Base-by-base conservation (phyloP, 2,888 invertebrate genomes). In the Ochlodes sylvanus region DNA sequence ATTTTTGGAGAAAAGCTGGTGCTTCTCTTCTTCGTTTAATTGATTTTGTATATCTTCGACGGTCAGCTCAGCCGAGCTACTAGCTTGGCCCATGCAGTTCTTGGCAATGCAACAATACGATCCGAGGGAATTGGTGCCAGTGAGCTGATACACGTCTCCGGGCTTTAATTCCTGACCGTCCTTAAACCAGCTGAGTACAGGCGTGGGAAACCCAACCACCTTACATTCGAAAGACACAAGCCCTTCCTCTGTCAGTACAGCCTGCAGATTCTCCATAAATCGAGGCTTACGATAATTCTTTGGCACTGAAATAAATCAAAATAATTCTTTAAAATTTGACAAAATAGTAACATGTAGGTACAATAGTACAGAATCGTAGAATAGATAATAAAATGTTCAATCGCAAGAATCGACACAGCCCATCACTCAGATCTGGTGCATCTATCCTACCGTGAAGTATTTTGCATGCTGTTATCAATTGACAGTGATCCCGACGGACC, bases 151-250 rank as follows among this genome's bases (percentile, higher is more conserved):
- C 7, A 98, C 98, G 85, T 98, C 98, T 9, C 98, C 98, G 0
- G 98, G 98, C 82, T 97, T 97, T 52, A 99, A 89, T 83, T 98
- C 98, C 82, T 98, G 97, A 0, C 98, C 98, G 83, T 98, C 98
- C 88, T 98, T 98, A 86, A 97, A 98, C 98, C 98, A 98, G 79
- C 96, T 95, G 0, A 98, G 92, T 61, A 96, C 91, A 0, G 98
- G 98, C 0, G 98, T 98, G 0, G 98, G 98, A 76, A 97, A 98
- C 0, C 98, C 98, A 2, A 98, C 98, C 0, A 98, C 98, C 87
- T 98, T 98, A 83, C 98, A 98, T 82, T 98, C 98, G 81, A 98
- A 98, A 0, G 98, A 98, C 0, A 98, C 98, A 41, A 98, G 89
- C 0, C 98, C 98, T 89, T 98, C 98, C 82, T 98, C 98, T 0